Conservation (phyloP, 2,797 vertebrate genomes). For the Sarcophilus harrisii region DNA sequence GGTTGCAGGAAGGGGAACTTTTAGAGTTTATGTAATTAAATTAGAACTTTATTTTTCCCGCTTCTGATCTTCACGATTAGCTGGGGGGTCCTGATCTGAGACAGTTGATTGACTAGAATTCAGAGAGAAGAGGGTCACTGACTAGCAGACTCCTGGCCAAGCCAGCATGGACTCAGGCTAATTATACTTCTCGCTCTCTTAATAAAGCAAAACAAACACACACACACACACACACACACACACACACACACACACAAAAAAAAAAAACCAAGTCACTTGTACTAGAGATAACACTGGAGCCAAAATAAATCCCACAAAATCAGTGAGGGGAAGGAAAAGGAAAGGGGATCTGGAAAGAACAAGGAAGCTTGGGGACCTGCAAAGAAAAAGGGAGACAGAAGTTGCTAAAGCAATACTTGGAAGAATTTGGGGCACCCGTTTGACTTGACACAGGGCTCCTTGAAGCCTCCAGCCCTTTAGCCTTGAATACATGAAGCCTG, state of each 20-base stretch:
- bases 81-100: background rate
- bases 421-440: background rate
- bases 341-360: background rate
- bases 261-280: background rate
- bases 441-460: background rate
- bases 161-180: background rate
- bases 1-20: accelerated
- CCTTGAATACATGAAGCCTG: background rate
- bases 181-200: background rate
- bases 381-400: background rate
- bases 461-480: background rate
- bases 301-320: background rate
- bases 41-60: constrained; percentile 33
- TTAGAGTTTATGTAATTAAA: constrained; percentile 45
- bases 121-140: background rate
- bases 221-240: too few relatives aligned
- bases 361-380: background rate
- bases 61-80: constrained; percentile 33
- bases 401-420: background rate
- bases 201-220: background rate
- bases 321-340: background rate
- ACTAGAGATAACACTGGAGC: background rate
- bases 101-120: background rate
- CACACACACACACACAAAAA: too few relatives aligned
- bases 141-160: background rate